Conservation (phyloP, 2,888 invertebrate genomes). For the Gibbula magus region DNA sequence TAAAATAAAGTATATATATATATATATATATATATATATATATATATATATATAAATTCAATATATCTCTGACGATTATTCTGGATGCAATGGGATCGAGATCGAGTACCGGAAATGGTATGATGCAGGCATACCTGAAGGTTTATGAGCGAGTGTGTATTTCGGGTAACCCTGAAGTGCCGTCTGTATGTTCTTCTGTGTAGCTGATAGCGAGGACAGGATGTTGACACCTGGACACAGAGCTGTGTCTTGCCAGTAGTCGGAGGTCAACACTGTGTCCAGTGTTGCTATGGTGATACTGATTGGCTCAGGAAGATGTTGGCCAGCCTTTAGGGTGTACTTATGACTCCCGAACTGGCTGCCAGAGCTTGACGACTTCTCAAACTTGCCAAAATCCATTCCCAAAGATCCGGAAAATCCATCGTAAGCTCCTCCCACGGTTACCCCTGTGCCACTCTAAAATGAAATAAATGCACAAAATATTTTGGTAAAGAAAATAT, state of each 20-base stretch:
- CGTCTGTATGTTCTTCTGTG: conserved; percentile 6
- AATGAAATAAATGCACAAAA: background rate
- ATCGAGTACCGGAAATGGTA: no score
- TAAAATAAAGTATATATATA: no score
- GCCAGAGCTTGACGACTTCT: conserved; percentile 10
- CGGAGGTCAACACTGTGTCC: conserved; percentile 5
- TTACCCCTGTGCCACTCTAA: conserved; percentile 21
- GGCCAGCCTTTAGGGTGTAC: conserved; percentile 32
- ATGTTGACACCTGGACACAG: background rate
- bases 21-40: no score
- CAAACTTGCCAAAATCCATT: conserved; percentile 34
- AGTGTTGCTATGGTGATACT: conserved; percentile 19
- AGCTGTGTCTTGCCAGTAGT: conserved; percentile 16
- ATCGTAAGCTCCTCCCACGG: conserved; percentile 39
- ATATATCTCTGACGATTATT: no score
- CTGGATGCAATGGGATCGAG: no score
- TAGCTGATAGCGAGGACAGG: background rate
- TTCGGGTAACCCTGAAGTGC: conserved; percentile 27
- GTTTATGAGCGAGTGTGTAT: conserved; percentile 17
- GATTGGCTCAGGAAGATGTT: conserved; percentile 36
- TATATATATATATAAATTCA: no score
- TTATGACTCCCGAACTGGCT: conserved; percentile 31
- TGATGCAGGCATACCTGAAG: no score
- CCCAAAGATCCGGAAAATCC: conserved; percentile 34
- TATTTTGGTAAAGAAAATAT: no score